Evolutionary conservation across 2,797 vertebrate genomes (phyloP).

Genomic region (Mormyrops boulengeri): DNA sequence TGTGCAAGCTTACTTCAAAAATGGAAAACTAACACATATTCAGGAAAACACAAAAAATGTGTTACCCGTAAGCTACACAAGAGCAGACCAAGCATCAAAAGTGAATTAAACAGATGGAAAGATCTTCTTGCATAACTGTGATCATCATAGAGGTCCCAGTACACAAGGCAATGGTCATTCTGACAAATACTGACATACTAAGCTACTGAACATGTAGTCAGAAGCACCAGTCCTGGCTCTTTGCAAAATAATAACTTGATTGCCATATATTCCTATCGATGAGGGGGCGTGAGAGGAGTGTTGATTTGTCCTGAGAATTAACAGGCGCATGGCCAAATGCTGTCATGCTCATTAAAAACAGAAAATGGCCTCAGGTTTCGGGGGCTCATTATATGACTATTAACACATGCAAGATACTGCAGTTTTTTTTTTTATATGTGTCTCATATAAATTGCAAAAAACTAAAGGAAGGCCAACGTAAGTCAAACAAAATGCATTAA

Average conservation of each 20-base stretch:
- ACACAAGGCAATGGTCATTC: not conserved
- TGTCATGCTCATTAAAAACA: not conserved
- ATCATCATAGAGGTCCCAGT: not conserved
- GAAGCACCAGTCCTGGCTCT: not conserved
- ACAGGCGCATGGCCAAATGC: not conserved
- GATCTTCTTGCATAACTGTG: not conserved
- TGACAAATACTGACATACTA: not conserved
- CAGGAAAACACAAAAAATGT: not conserved
- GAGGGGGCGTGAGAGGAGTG: not conserved
- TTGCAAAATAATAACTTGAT: not conserved
- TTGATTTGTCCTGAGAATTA: constrained; percentile 2
- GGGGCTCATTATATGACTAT: not conserved
- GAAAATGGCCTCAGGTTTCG: not conserved
- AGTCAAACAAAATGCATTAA: not conserved
- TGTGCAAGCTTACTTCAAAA: not conserved
- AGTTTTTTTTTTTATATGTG: not conserved
- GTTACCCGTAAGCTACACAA: not conserved
- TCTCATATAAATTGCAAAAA: not conserved
- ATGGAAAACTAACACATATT: not conserved
- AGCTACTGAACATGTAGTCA: not conserved
- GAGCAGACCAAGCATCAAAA: not conserved
- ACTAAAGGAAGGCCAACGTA: not conserved
- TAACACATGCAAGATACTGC: not conserved
- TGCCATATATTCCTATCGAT: not conserved
- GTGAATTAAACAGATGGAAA: not conserved